Evolutionary conservation across 2,797 vertebrate genomes (phyloP), one percentile per base, ranked within the genome.

Genomic region (Loriculus beryllinus): DNA sequence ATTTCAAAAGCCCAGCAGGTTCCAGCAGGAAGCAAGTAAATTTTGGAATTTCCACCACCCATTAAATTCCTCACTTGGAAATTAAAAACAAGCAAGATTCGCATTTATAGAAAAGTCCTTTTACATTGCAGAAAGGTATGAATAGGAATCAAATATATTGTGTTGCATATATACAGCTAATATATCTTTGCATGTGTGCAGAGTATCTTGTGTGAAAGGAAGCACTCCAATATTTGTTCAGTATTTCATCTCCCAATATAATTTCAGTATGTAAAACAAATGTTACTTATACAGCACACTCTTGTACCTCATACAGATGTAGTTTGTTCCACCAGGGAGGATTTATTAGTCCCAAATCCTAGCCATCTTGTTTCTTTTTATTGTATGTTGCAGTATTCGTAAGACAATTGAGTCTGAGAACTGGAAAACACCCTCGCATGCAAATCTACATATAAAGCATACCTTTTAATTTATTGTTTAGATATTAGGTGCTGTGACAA

Each of bases 381-480:
- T 76, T 86, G 33, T 76, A 84, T 92, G 93, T 88, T 87, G 93
- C 83, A 92, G 31, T 83, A 64, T 78, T 91, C 83, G 26, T 78
- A 95, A 95, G 93, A 88, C 90, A 91, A 94, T 76, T 37, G 87
- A 91, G 93, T 86, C 89, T 93, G 74, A 94, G 86, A 94, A 93
- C 65, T 45, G 15, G 42, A 90, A 95, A 93, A 88, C 69, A 88
- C 91, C 69, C 77, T 95, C 56, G 59, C 83, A 96, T 69, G 92
- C 82, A 97, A 95, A 96, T 96, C 85, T 91, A 80, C 69, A 64
- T 90, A 95, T 64, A 92, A 95, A 96, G 49, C 39, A 86, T 77
- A 90, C 70, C 67, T 95, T 96, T 94, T 93, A 96, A 96, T 94
- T 93, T 96, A 96, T 96, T 96, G 96, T 94, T 96, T 96, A 90